These are phyloP conservation scores for Henricia sp. DNA, from an alignment of 53 echinoderm and acorn worm genomes.

Conservation along the genomic window DNA sequence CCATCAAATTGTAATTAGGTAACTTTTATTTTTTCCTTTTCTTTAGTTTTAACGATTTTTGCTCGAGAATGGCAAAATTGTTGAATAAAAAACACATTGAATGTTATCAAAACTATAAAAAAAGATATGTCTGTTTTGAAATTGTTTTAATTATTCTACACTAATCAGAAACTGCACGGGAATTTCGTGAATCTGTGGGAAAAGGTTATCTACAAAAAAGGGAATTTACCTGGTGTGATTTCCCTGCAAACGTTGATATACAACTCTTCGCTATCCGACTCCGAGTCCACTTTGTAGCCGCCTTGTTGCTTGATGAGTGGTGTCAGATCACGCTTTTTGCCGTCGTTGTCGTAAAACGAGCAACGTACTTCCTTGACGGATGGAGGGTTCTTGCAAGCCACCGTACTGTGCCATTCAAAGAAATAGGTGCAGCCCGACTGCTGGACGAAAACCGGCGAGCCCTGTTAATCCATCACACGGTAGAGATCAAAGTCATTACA, in stretches of 20 bases:
- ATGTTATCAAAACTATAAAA: no score
- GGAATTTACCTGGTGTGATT: conserved; percentile 69
- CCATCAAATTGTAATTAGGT: no score
- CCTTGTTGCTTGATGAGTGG: conserved; percentile 89
- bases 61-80: no score
- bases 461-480: conserved; percentile 54
- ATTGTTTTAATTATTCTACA: no score
- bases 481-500: not conserved
- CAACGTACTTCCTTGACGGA: conserved; percentile 78
- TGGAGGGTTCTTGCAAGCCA: conserved; percentile 70
- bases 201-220: no score
- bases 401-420: conserved; percentile 95
- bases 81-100: no score
- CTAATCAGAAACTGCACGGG: no score
- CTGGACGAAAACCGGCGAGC: conserved; percentile 85
- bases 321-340: conserved; percentile 80
- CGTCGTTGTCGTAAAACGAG: conserved; percentile 81
- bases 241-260: conserved; percentile 98
- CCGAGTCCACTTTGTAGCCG: conserved; percentile 83
- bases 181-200: no score
- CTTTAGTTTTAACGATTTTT: no score
- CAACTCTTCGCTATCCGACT: conserved; percentile 61
- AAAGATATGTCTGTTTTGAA: no score
- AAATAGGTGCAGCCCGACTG: conserved; percentile 73
- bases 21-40: no score